phyloP scores from a whole-genome alignment of 2,888 invertebrate species.

The Pseudanteris insignis region DNA sequence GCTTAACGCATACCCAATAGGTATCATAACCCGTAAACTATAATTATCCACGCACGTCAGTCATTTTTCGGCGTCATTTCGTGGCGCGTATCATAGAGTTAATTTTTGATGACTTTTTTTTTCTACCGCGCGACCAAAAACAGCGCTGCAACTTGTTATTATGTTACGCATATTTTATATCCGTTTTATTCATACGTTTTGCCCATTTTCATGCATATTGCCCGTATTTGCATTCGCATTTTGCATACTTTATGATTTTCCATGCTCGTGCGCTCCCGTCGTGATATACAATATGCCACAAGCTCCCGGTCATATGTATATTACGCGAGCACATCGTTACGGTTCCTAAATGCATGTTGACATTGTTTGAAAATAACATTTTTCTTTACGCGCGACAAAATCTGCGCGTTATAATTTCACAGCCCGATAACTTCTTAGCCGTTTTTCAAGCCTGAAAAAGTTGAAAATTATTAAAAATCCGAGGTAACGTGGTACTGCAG shows the following conservation, averaged over 20 bases:
- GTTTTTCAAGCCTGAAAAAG: conserved; percentile 26
- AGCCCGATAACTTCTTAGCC: conserved; percentile 35
- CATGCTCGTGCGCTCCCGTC: conserved; percentile 50
- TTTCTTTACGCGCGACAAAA: conserved; percentile 39
- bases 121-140: conserved; percentile 21
- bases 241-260: conserved; percentile 63
- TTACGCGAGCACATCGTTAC: conserved; percentile 40
- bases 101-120: conserved; percentile 31
- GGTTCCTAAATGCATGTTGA: conserved; percentile 42
- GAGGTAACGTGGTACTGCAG: not conserved
- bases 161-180: conserved; percentile 47
- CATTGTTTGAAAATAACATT: conserved; percentile 43
- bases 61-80: conserved; percentile 5
- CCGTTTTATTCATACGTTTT: conserved; percentile 57
- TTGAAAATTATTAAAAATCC: conserved; percentile 20
- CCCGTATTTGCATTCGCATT: conserved; percentile 62
- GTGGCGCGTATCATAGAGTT: conserved; percentile 18
- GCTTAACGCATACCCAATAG: no score
- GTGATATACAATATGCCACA: conserved; percentile 44
- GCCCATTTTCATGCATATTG: conserved; percentile 61
- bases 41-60: not conserved
- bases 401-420: conserved; percentile 41
- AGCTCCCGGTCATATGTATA: conserved; percentile 32
- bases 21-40: no score
- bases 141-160: conserved; percentile 37